Evolutionary conservation across 2,888 invertebrate genomes (phyloP).

Genomic region (Malthinus seriepunctatus): DNA sequence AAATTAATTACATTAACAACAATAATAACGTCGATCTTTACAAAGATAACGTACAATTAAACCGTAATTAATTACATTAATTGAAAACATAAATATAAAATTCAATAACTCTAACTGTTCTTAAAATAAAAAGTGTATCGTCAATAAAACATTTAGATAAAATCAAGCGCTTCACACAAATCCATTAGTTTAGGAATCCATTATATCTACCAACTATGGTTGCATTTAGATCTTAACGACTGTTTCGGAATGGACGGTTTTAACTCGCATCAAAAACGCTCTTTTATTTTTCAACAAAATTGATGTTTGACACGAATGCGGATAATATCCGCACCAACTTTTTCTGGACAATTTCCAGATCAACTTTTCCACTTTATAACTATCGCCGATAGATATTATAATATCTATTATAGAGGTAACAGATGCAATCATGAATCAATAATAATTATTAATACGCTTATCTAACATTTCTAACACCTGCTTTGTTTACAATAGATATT

Average conservation of each 20-base stretch:
- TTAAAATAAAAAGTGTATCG: too few species aligned
- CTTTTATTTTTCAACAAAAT: constrained; percentile 18
- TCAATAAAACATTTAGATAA: constrained; percentile 8
- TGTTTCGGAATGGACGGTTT: constrained; percentile 26
- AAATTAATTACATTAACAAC: too few species aligned
- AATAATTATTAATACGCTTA: not conserved
- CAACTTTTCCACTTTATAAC: constrained; percentile 18
- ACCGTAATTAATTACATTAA: too few species aligned
- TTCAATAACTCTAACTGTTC: too few species aligned
- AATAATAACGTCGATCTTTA: too few species aligned
- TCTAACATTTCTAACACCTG: not conserved
- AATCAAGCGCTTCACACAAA: constrained; percentile 9
- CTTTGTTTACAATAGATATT: not conserved
- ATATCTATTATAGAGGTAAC: not conserved
- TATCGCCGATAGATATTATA: constrained; percentile 6
- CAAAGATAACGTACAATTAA: too few species aligned
- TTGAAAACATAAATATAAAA: too few species aligned
- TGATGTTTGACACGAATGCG: constrained; percentile 29
- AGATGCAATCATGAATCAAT: not conserved
- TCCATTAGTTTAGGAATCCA: constrained; percentile 34
- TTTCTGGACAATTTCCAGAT: constrained; percentile 20
- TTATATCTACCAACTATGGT: constrained; percentile 30
- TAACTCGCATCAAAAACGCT: constrained; percentile 25
- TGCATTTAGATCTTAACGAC: constrained; percentile 34
- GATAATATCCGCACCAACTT: constrained; percentile 23